Base-by-base conservation (phyloP, 2,113 vertebrate species). In the Cyprinodon brontotheroides region DNA sequence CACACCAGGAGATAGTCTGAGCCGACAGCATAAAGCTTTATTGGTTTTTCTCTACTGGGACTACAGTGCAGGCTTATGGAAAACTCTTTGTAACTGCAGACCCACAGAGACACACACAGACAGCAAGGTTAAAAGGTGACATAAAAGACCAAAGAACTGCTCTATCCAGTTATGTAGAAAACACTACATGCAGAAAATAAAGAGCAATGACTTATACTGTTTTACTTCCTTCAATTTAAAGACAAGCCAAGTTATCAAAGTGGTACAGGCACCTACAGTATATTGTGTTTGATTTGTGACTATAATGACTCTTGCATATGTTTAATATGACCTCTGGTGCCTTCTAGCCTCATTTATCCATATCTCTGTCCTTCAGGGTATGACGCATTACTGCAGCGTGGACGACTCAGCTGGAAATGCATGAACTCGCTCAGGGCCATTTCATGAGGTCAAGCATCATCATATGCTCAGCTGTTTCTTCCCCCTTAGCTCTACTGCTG, bases 1-100 rank as follows among this genome's bases (percentile, higher is more conserved):
- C 67, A 65, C 80, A 67, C 36, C 77, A 78, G 69, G 76, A 70
- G 74, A 70, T 80, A 53, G 80, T 77, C 70, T 57, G 50, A 57
- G 50, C 50, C 43, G 5, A 43, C 71, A 65, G 48, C 76, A 38
- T 74, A 41, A 78, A 80, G 77, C 68, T 71, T 81, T 60, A 75
- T 78, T 75, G 17, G 68, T 72, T 70, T 61, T 70, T 14, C 73
- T 81, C 61, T 59, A 2, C 39, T 66, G 82, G 79, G 80, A 77
- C 59, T 29, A 45, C 50, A 57, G 50, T 57, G 71, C 48, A 37
- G 14, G 47, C 37, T 41, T 68, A 79, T 77, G 83, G 82, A 82
- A 81, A 70, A 36, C 57, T 76, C 48, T 72, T 40, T 41, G 22
- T n/a, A 82, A 75, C 47, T 36, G 68, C 53, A 84, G 20, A 61